Base-by-base conservation (phyloP, 2,797 vertebrate genomes). In the Molossus molossus region DNA sequence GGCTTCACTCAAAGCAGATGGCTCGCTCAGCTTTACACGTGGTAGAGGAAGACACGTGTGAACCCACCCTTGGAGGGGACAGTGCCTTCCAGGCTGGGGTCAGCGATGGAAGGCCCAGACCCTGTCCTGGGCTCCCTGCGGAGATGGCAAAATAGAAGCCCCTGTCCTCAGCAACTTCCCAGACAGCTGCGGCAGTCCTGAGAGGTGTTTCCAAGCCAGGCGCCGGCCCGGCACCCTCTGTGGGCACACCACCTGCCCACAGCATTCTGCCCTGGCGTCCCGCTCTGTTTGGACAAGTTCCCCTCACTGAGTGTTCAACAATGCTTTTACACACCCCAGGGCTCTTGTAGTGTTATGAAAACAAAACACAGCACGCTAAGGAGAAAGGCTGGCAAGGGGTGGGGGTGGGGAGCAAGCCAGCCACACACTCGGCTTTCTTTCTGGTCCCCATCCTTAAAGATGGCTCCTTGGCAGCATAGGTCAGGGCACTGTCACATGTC, bases 281-380 rank as follows among this genome's bases (percentile, higher is more conserved):
- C 60, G 93, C 94, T 97, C 94, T 97, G 96, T 97, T 98, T 97
- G 96, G 97, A 98, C 97, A 97, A 96, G 96, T 95, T 72, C 81
- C 94, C 93, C 96, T 97, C 94, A 48, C 65, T 27, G 1, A 94
- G 94, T 88, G 92, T 72, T 96, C 96, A 93, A 97, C 97, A 97
- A 96, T 96, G 91, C 95, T 96, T 96, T 95, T 94, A 93, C 90
- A 95, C 96, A 97, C 97, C 97, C 96, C 77, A 91, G 76, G 97
- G 97, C 96, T 95, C 94, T 88, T 83, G 77, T 84, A 94, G 94
- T 96, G 87, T 95, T 98, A 94, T 91, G 92, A 97, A 98, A 98
- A 98, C 96, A 96, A 96, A 96, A 95, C 86, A 85, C 87, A 79
- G 81, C 89, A 92, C 18, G 5, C 73, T 72, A 97, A 72, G 82